phyloP scores from a whole-genome alignment of 1,140 invertebrate species.

The Diabrotica undecimpunctata region DNA sequence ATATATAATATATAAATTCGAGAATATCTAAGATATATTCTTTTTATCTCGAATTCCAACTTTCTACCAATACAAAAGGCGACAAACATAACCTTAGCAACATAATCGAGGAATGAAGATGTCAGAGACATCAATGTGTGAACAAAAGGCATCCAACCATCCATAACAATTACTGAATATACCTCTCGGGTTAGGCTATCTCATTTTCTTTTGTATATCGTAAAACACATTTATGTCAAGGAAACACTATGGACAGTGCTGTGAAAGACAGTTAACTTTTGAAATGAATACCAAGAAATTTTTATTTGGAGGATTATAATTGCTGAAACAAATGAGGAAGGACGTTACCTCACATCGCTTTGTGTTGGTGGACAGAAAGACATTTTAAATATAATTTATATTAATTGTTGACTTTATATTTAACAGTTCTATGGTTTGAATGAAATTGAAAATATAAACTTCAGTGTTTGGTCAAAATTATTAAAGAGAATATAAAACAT shows the following conservation, averaged over 20 bases:
- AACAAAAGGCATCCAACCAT: conserved; percentile 2
- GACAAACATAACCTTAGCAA: too few species aligned
- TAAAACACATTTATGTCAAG: conserved; percentile 1
- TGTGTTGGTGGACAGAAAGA: neutral
- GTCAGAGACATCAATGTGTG: neutral
- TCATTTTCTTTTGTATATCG: neutral
- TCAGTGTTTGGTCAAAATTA: too few species aligned
- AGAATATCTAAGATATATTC: too few species aligned
- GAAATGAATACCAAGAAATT: conserved; percentile 2
- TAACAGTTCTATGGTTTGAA: too few species aligned
- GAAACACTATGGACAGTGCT: neutral
- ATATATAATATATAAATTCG: too few species aligned
- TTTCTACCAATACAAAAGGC: too few species aligned
- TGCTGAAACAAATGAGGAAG: conserved; percentile 1
- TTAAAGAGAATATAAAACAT: too few species aligned
- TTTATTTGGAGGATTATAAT: conserved; percentile 1
- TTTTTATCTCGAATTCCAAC: too few species aligned
- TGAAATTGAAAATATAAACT: too few species aligned
- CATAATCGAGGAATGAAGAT: neutral
- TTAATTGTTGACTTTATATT: too few species aligned
- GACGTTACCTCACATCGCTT: neutral
- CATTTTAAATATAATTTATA: neutral
- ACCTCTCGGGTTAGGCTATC: neutral
- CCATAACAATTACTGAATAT: neutral
- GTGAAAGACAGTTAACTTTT: conserved; percentile 1